Percentiles rank a stretch among this genome's conserved stretches.
These are phyloP conservation scores for Hirtodrosophila confusa DNA, from an alignment of 2,888 invertebrate genomes.

Conservation along the genomic window DNA sequence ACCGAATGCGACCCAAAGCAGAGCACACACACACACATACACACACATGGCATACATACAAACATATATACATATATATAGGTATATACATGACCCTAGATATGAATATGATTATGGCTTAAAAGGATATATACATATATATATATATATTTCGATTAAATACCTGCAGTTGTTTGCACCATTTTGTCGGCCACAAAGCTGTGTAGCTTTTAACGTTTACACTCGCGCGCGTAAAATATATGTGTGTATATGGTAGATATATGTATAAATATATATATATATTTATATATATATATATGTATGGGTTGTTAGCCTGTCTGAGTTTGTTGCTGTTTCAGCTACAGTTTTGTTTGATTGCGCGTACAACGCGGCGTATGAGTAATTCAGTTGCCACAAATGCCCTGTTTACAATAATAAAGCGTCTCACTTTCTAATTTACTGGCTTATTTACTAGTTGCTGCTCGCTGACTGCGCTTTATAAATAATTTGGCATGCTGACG, in stretches of 20 bases:
- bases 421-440: neutral
- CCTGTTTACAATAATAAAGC: slow-evolving; percentile 39
- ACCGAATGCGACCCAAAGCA: no score
- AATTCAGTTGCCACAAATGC: slow-evolving; percentile 14
- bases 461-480: slow-evolving; percentile 54
- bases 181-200: slow-evolving; percentile 56
- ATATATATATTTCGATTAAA: slow-evolving; percentile 21
- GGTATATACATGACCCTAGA: neutral
- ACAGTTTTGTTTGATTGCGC: slow-evolving; percentile 14
- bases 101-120: neutral
- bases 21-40: no score
- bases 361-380: slow-evolving; percentile 39
- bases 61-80: no score
- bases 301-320: slow-evolving; percentile 11
- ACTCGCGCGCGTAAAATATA: slow-evolving; percentile 57
- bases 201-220: slow-evolving; percentile 53
- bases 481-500: slow-evolving; percentile 62
- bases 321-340: slow-evolving; percentile 32
- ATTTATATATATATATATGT: slow-evolving; percentile 3
- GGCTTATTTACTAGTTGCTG: slow-evolving; percentile 70
- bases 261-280: neutral
- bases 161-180: slow-evolving; percentile 78
- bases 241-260: neutral
- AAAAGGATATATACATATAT: neutral
- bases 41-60: no score